Conservation (phyloP, 2,888 invertebrate species). For the Netelia inedita region DNA sequence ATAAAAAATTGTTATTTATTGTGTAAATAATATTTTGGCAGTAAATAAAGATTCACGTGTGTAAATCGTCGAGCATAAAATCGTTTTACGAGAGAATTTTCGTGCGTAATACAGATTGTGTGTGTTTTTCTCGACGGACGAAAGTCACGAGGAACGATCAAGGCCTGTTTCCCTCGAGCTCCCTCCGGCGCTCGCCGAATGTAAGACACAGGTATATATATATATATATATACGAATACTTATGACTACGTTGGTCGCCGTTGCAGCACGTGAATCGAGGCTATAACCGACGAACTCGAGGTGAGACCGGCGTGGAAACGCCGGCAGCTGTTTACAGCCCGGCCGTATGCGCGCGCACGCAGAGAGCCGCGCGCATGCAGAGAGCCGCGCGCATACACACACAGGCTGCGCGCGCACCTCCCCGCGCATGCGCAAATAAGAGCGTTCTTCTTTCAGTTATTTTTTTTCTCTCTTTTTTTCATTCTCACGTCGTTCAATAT, state of each 20-base stretch:
- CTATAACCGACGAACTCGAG: conserved; percentile 7
- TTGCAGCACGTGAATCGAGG: conserved; percentile 31
- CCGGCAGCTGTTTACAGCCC: conserved; percentile 64
- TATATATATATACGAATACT: conserved; percentile 6
- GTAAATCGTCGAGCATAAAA: too few relatives aligned
- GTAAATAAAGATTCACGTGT: too few relatives aligned
- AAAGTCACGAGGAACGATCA: not conserved
- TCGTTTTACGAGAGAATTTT: not conserved
- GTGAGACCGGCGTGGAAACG: conserved; percentile 43
- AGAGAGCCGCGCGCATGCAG: not conserved
- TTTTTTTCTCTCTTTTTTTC: not conserved
- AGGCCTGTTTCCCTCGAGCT: conserved; percentile 7
- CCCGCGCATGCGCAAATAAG: not conserved
- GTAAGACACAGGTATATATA: not conserved
- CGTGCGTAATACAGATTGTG: not conserved
- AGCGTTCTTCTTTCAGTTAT: not conserved
- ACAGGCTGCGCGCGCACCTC: not conserved
- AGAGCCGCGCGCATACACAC: not conserved
- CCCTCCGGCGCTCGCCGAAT: not conserved
- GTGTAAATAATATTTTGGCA: too few relatives aligned
- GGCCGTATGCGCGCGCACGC: not conserved
- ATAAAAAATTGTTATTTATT: too few relatives aligned
- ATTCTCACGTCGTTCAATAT: conserved; percentile 13
- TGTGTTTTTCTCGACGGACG: not conserved
- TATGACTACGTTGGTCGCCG: not conserved